These are phyloP conservation scores for Enteromius viviparus DNA, from an alignment of 2,797 vertebrate genomes.

Conservation along the genomic window DNA sequence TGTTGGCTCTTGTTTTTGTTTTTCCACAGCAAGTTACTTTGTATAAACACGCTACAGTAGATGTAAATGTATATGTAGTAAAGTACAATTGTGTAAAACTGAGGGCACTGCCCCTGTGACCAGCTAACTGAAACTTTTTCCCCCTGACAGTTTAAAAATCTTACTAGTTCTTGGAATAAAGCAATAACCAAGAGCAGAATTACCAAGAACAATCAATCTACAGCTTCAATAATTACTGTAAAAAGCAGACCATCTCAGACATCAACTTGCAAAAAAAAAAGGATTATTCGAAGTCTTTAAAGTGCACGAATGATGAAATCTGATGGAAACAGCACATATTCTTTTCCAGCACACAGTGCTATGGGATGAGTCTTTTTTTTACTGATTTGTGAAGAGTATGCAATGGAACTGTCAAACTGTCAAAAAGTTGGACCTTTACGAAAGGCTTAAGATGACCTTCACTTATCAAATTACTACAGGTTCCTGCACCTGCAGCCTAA, in stretches of 20 bases:
- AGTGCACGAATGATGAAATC: slow-evolving; percentile 32
- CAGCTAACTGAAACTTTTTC: neutral
- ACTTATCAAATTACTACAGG: slow-evolving; percentile 17
- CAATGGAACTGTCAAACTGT: slow-evolving; percentile 31
- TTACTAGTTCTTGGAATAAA: neutral
- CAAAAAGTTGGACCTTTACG: slow-evolving; percentile 7
- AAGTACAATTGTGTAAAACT: neutral
- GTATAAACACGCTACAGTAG: neutral
- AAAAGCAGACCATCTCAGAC: slow-evolving; percentile 2
- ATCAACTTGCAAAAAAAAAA: no score
- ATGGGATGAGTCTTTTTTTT: neutral
- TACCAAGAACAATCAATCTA: neutral
- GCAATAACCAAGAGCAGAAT: slow-evolving; percentile 16
- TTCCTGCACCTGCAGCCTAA: neutral
- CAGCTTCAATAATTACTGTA: slow-evolving; percentile 21
- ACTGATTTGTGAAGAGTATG: slow-evolving; percentile 3
- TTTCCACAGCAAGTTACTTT: neutral
- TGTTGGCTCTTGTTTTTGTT: neutral
- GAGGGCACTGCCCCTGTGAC: no score
- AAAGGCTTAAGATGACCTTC: slow-evolving; percentile 18
- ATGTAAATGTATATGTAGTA: neutral
- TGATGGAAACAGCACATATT: neutral
- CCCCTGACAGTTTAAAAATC: neutral
- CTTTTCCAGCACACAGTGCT: slow-evolving; percentile 4
- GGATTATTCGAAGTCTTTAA: slow-evolving; percentile 4